Base-by-base conservation (phyloP, 2,888 invertebrate species). In the Dasysyrphus tricinctus region DNA sequence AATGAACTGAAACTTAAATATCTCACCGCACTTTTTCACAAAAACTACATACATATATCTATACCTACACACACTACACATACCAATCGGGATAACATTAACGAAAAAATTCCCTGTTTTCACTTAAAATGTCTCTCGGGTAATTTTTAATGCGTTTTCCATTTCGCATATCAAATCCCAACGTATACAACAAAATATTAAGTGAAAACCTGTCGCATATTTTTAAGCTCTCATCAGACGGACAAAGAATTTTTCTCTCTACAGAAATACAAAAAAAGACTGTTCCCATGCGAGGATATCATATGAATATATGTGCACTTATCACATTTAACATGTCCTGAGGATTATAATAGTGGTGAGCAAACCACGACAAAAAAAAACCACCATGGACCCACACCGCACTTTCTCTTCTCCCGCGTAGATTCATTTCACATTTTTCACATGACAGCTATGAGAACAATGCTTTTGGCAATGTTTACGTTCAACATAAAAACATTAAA, bases 401-500 rank as follows among this genome's bases (percentile, higher is more conserved):
- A 8, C 59, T 39, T 3, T 37, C 39, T 12, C 47, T 39, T 67
- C 69, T 72, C 86, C 86, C 78, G 70, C 72, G 75, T 67, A 82
- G 75, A 86, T 86, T 72, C 82, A 79, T 82, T 86, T 82, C 78
- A 77, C 82, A 86, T 82, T 86, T 86, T 86, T 69, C 70, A 82
- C 82, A 82, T 86, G 86, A 86, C 82, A 86, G 72, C 72, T 42
- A 81, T 72, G 77, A 56, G 73, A 81, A 82, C 77, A 81, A 78
- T 75, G 86, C 86, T 78, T 72, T 44, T 67, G 86, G 74, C 78
- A 44, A 79, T 82, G 78, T 86, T 86, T 82, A 72, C 75, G 86
- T 65, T 75, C 54, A 78, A 72, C 73, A 82, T 78, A 86, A 86
- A 86, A 86, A 86, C 86, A 86, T 86, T 86, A 86, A 86, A 86